A percentile compares a stretch with the other conserved stretches of the same genome.
Conservation (phyloP, 2,797 vertebrate genomes). For the Malurus splendens region DNA sequence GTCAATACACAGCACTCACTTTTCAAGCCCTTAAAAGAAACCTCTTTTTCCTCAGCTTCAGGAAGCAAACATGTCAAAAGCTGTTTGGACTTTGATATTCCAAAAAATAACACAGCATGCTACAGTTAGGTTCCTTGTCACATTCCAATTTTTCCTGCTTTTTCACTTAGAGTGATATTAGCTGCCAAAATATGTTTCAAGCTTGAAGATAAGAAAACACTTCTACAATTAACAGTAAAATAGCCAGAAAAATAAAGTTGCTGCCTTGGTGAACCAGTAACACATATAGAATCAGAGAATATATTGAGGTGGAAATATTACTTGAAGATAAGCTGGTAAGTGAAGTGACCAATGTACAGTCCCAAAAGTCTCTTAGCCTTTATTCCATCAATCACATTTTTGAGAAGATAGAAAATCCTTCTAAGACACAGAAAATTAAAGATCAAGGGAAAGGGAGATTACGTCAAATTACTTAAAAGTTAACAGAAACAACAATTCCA, state of each 20-base stretch:
- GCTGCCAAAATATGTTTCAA: not conserved
- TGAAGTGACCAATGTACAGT: not conserved
- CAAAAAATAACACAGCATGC: not conserved
- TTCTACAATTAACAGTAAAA: not conserved
- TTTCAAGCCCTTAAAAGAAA: not conserved
- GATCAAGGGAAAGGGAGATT: not conserved
- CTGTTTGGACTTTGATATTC: not conserved
- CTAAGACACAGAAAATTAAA: not conserved
- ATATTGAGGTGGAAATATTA: not conserved
- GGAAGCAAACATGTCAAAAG: not conserved
- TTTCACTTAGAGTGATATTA: not conserved
- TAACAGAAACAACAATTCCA: not conserved
- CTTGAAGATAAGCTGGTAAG: not conserved
- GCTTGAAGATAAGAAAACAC: not conserved
- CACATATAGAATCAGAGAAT: not conserved
- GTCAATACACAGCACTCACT: not conserved
- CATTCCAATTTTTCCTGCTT: not conserved
- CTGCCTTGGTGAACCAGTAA: not conserved
- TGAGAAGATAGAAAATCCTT: not conserved
- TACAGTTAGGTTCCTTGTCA: not conserved
- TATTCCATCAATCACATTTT: not conserved
- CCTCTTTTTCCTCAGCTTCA: not conserved
- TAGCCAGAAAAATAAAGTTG: not conserved
- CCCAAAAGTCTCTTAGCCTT: not conserved
- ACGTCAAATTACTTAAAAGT: not conserved